Base-by-base conservation (phyloP, 1,140 invertebrate genomes). In the Drosophila cardini region DNA sequence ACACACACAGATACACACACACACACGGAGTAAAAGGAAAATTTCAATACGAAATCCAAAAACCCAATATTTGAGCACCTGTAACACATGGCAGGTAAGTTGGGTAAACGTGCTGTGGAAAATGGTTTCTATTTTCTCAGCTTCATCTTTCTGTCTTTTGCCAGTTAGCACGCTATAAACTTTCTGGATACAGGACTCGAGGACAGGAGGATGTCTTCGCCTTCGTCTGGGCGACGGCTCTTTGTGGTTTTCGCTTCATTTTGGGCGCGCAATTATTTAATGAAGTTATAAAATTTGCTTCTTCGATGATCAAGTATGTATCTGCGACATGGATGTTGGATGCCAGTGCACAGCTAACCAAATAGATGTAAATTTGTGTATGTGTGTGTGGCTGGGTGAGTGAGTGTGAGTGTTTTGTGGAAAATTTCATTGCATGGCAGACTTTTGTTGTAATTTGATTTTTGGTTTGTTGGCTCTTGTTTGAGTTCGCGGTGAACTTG, bases 381-480 rank as follows among this genome's bases (percentile, higher is more conserved):
- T 34, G 42, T 72, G 40, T 80, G 11, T 58, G 32, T 9, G 43
- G 45, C 30, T 60, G 8, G 30, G 42, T 76, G 43, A 76, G 18
- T 52, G 36, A 52, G 69, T 62, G 50, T 40, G 56, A 53, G 77
- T 46, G 48, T 30, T 50, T 60, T 62, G 78, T 67, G 74, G 68
- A 58, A 82, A 82, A 82, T 86, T 78, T 85, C 84, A 79, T 86
- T 79, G 77, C 63, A n/a, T 60, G 9, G 48, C 52, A 61, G 79
- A 87, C 60, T 90, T 89, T 89, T 89, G 84, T 89, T 89, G 85
- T 89, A 89, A 89, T 89, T 89, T 89, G 84, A 89, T 89, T 89
- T 89, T 89, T 89, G 84, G 80, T 78, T 84, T 89, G 84, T 84
- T 84, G 80, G 80, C 84, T 89, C 89, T 89, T 89, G 84, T 89